A percentile compares a stretch with the other conserved stretches of the same genome.
These are phyloP conservation scores for Thalpophila matura DNA, from an alignment of 2,888 invertebrate genomes.

Conservation along the genomic window DNA sequence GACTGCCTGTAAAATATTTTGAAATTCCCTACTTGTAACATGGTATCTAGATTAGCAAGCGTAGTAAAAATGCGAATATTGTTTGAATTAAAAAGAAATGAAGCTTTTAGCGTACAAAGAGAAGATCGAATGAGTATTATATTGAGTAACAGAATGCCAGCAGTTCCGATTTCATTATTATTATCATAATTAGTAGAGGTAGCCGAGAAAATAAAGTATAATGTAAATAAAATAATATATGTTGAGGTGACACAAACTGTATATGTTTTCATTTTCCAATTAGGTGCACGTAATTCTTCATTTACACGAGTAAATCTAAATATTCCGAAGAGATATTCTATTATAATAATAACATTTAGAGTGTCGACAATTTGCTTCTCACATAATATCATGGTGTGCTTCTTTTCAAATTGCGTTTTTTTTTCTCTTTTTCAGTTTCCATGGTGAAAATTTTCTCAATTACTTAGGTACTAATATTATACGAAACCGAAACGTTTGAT, in stretches of 20 bases:
- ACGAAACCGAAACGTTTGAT: slow-evolving; percentile 19
- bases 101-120: slow-evolving; percentile 30
- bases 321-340: slow-evolving; percentile 40
- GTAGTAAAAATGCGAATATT: slow-evolving; percentile 45
- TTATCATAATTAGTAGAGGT: slow-evolving; percentile 33
- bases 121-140: slow-evolving; percentile 33
- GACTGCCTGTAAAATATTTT: slow-evolving; percentile 33
- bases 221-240: slow-evolving; percentile 29
- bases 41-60: slow-evolving; percentile 29
- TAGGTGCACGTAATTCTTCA: slow-evolving; percentile 30
- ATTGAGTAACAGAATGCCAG: slow-evolving; percentile 38
- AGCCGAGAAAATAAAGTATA: slow-evolving; percentile 49
- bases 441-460: slow-evolving; percentile 3
- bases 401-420: slow-evolving; percentile 8
- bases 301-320: slow-evolving; percentile 31
- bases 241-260: slow-evolving; percentile 19
- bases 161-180: slow-evolving; percentile 35
- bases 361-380: slow-evolving; percentile 39
- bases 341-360: slow-evolving; percentile 33
- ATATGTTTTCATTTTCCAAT: slow-evolving; percentile 33
- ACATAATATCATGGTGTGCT: slow-evolving; percentile 17
- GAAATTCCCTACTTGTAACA: slow-evolving; percentile 37
- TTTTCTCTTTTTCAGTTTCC: slow-evolving; percentile 34
- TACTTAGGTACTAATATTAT: too few relatives aligned
- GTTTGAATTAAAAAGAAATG: slow-evolving; percentile 37